Evolutionary conservation across 2,113 vertebrate genomes (phyloP), one percentile per base, ranked within the genome.

Genomic region (Charadrius vociferus): DNA sequence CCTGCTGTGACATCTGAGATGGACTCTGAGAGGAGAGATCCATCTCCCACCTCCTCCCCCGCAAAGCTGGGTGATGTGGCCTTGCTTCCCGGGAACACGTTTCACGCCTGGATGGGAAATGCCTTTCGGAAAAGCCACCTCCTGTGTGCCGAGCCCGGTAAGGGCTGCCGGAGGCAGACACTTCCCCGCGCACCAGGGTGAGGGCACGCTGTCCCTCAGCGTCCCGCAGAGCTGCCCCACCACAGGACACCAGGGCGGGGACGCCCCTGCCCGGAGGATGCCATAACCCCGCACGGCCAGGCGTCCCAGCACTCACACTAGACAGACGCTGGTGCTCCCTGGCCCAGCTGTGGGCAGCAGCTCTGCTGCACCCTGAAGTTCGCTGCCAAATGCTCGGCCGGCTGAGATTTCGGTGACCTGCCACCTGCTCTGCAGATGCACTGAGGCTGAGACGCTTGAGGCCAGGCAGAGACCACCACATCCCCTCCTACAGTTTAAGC

Each of bases 111-210:
- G 27, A 53, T 39, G 58, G 70, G 90, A 82, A 93, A 82, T 43
- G 53, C 39, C 34, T 30, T 24, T 90, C 1, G 3, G 71, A 61
- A 80, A 86, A 36, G 75, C 39, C 77, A 37, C 43, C 8, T 82
- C 62, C 63, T 1, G 4, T 1, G 36, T 21, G 37, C 21, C 1
- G 3, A 90, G 75, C 50, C 43, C 0, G 3, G 12, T 7, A 32
- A 1, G 2, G 18, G 58, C 58, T 43, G 65, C 7, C 0, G 2
- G 75, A 30, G 26, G 39, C 41, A 73, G 68, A 39, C 7, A 7
- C 18, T 14, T 82, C n/a, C 41, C 23, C 4, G 6, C 53, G 22
- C 12, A 3, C 12, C 0, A 0, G 7, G 37, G 37, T 0, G 2
- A 65, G 58, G 53, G 21, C 62, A 52, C 0, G 0, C 24, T 17